Evolutionary conservation across 2,888 invertebrate species (phyloP), one percentile per base, ranked within the genome.

Genomic region (Heteropelma amictum): DNA sequence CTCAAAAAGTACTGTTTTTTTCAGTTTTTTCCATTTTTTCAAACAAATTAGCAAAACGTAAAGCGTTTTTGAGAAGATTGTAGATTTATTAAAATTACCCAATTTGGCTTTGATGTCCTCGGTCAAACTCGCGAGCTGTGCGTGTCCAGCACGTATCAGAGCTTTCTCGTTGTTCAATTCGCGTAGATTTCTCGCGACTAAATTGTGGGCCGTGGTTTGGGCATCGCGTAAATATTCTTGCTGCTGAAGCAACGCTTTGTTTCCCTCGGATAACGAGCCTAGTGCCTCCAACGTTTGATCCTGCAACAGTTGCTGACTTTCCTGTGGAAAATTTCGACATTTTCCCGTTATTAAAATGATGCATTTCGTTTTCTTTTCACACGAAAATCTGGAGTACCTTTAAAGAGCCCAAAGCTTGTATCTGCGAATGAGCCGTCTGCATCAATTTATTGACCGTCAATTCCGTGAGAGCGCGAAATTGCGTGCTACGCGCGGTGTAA

Each of bases 401-500:
- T 21, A 92, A 80, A 17, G 89, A 85, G 60, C 86, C 82, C 82
- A 92, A 84, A 7, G 89, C 85, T 47, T 89, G 80, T 5, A 92
- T 86, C 81, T 92, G 92, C 4, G 89, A 87, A 63, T 90, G 89
- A 1, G 92, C 89, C 6, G 92, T 90, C 45, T 90, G 86, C 90
- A 93, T 91, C 58, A 94, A 87, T 79, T 91, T 90, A 85, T 93
- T 93, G 10, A 94, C 92, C 0, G 93, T 92, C 73, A 92, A 89
- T 86, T 94, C 93, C 1, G 93, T 92, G 53, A 93, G 88, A 17
- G 92, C 92, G 56, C 92, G 90, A 86, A 94, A 94, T 84, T 93
- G 93, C 33, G 91, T 90, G 84, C 93, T 93, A 61, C 93, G 89
- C 14, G 92, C 90, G 12, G 92, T 89, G 81, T 93, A 93, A 82